Evolutionary conservation across 2,113 vertebrate genomes (phyloP).

Genomic region (Chunga burmeisteri): DNA sequence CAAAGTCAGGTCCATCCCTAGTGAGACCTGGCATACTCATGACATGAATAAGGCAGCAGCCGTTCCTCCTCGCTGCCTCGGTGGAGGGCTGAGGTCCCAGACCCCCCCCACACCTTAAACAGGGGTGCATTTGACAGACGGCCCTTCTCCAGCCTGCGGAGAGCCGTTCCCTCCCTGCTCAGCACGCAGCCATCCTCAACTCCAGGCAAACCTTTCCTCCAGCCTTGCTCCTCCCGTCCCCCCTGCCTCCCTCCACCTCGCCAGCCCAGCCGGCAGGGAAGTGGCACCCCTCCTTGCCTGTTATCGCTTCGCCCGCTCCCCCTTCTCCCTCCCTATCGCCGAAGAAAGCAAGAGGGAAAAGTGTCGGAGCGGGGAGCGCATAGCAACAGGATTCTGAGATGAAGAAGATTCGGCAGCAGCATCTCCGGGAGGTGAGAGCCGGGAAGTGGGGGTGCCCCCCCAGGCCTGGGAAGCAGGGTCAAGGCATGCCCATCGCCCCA

Average conservation of each 20-base stretch:
- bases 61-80: fast-evolving
- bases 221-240: background rate
- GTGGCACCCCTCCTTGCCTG: background rate
- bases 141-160: background rate
- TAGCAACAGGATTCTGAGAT: constrained; percentile 68
- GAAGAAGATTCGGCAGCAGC: constrained; percentile 75
- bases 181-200: background rate
- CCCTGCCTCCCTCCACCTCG: background rate
- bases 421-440: constrained; percentile 75
- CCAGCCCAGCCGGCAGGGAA: background rate
- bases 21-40: background rate
- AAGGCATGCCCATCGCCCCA: background rate
- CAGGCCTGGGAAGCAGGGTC: background rate
- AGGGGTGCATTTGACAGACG: constrained; percentile 25
- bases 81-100: background rate
- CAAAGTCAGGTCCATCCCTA: background rate
- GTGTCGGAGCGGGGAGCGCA: background rate
- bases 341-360: background rate
- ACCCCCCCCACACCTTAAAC: background rate
- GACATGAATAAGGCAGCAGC: background rate
- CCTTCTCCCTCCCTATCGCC: background rate
- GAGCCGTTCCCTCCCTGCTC: background rate
- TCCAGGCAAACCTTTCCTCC: background rate
- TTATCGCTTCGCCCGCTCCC: background rate
- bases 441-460: background rate